Evolutionary conservation across 2,113 vertebrate genomes (phyloP).

Genomic region (Malurus alboscapulatus): DNA sequence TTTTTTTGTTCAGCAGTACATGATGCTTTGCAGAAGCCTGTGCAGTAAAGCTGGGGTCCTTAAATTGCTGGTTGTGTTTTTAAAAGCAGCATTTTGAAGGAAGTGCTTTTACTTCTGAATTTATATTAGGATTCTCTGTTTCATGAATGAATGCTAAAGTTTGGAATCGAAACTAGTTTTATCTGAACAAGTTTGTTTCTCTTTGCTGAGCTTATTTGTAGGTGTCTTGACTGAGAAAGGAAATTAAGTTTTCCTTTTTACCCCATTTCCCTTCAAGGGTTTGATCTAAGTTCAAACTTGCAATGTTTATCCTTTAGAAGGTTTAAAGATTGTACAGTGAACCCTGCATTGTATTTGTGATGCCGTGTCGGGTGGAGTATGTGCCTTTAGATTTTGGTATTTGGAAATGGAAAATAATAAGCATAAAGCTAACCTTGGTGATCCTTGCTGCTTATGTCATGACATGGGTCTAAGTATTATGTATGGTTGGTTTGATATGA

Average conservation of each 20-base stretch:
- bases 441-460: background rate
- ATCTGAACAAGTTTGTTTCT: background rate
- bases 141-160: background rate
- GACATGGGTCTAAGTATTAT: background rate
- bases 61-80: background rate
- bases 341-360: background rate
- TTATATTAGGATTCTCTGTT: background rate
- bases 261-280: background rate
- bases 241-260: background rate
- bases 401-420: background rate
- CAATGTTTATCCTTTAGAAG: background rate
- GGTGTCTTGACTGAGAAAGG: background rate
- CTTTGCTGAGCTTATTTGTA: background rate
- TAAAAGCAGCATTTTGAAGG: background rate
- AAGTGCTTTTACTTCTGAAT: background rate
- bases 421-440: background rate
- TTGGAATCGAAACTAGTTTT: background rate
- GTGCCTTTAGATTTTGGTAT: background rate
- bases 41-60: background rate
- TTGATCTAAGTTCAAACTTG: background rate
- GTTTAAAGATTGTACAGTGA: background rate
- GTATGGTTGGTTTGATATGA: background rate
- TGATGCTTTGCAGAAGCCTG: constrained; percentile 35
- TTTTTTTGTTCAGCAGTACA: background rate
- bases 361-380: background rate